Evolutionary conservation across 2,797 vertebrate species (phyloP), one percentile per base, ranked within the genome.

Genomic region (Spheniscus humboldti): DNA sequence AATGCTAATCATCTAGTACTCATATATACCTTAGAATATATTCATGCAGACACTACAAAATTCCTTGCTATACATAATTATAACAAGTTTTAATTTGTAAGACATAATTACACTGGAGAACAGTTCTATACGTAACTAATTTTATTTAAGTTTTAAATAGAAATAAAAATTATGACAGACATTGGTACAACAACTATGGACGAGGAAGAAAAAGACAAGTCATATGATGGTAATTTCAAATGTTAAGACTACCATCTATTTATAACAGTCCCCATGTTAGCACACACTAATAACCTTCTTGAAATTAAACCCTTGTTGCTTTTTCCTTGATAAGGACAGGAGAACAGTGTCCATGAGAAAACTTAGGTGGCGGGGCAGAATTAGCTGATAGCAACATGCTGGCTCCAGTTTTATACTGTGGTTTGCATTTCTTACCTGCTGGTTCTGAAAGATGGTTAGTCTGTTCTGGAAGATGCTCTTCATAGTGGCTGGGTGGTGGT

Each of bases 361-460:
- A 18, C 25, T 28, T 4, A 1, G 53, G 20, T 3, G 30, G 12
- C 4, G 63, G 55, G 76, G 63, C 47, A 72, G 45, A 52, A 47
- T 5, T 2, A 43, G n/a, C 30, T 10, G 52, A 24, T 1, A 25
- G 74, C 11, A 4, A 35, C 33, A 50, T 3, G 30, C 43, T 22
- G 52, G 64, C 59, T n/a, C 57, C 31, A 3, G 63, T 18, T 24
- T 4, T 3, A 4, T 10, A 2, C 47, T 0, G 11, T 5, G 25
- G 6, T 31, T 16, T 45, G 30, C 23, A 0, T 35, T 28, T 25
- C 95, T 90, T 86, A 97, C 97, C 97, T 86, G 84, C 76, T 25
- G 86, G 3, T 14, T 89, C 88, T 1, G 19, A 7, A 1, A 48
- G n/a, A 1, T 57, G 84, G 18, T 62, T 81, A 1, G 2, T n/a